Base-by-base conservation (phyloP, 2,797 vertebrate genomes). In the Hozukius guyotensis region DNA sequence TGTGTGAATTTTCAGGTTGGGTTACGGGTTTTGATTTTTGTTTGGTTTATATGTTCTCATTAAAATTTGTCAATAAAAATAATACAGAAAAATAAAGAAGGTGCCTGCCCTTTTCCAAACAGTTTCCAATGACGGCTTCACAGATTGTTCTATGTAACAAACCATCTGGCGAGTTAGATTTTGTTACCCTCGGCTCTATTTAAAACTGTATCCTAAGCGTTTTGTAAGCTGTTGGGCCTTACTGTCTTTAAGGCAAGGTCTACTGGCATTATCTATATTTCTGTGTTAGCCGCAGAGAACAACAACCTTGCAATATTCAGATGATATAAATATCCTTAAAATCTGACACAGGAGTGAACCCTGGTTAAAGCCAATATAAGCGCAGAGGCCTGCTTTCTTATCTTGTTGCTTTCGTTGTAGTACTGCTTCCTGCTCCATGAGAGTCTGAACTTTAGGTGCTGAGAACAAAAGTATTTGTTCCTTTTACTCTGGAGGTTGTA, bases 381-480 rank as follows among this genome's bases (percentile, higher is more conserved):
- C 12, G 25, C 22, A 64, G 10, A 78, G 53, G 18, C 42, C 59
- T 63, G 59, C 25, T 64, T 57, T 86, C 61, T 81, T 80, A 78
- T 75, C 82, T 74, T 69, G 66, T 59, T 71, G 60, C 53, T 60
- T 32, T 69, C 4, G 0, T 22, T 72, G 66, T 29, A 34, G 63
- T 6, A 64, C 46, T 36, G 16, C 24, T 77, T 92, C 67, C 72
- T 87, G 29, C 71, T 78, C 66, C 16, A 20, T 4, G 10, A 78
- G 76, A 85, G 70, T 62, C 73, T 85, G 81, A 89, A 89, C 83
- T 82, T 78, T 75, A 80, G 76, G 71, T 81, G 31, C 77, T 27
- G 24, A 83, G 82, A 90, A 90, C 78, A 87, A 90, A 87, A 83
- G 72, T 72, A 80, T 90, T 83, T 88, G 83, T 90, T 89, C 85